These are phyloP conservation scores for Megalonaias nervosa DNA, from an alignment of 1,140 invertebrate genomes.

Conservation along the genomic window DNA sequence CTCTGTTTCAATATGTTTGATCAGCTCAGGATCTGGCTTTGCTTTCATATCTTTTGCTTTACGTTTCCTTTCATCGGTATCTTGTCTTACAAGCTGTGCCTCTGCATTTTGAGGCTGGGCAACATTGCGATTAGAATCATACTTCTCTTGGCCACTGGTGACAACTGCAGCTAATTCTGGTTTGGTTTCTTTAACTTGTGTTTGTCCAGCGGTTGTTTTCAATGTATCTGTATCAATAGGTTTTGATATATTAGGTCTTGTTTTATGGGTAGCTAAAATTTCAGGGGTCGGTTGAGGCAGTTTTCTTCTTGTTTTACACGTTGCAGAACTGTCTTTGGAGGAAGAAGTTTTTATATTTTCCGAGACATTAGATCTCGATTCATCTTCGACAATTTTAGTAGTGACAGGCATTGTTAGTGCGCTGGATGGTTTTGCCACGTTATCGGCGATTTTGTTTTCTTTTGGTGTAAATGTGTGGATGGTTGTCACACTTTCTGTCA, in stretches of 20 bases:
- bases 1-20: conserved; percentile 62
- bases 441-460: too few species aligned
- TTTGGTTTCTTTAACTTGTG: conserved; percentile 22
- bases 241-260: conserved; percentile 18
- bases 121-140: background rate
- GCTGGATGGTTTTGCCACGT: too few species aligned
- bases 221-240: conserved; percentile 36
- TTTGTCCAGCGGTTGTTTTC: background rate
- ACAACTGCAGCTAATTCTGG: too few species aligned
- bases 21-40: conserved; percentile 59
- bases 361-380: too few species aligned
- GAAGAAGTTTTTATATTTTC: background rate
- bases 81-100: conserved; percentile 50
- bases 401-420: too few species aligned
- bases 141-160: background rate
- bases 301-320: conserved; percentile 51
- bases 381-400: too few species aligned
- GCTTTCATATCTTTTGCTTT: conserved; percentile 66
- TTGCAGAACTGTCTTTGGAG: conserved; percentile 31
- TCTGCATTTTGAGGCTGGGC: conserved; percentile 13
- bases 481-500: too few species aligned
- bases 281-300: conserved; percentile 60
- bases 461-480: too few species aligned
- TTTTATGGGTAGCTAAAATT: conserved; percentile 47
- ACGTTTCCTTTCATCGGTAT: conserved; percentile 46